Base-by-base conservation (phyloP, 2,888 invertebrate genomes). In the Vanessa cardui region DNA sequence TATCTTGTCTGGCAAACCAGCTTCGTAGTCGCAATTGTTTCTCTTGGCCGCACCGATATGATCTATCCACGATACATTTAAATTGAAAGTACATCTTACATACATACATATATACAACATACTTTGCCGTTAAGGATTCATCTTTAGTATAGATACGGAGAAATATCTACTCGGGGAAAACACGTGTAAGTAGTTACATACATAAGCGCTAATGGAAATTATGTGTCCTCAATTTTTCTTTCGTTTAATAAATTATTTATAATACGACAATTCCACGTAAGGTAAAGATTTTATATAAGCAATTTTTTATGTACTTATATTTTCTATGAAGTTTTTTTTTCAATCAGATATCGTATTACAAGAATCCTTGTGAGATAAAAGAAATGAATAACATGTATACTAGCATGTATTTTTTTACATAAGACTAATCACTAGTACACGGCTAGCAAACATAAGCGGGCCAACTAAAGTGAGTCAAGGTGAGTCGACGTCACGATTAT, bases 391-490 rank as follows among this genome's bases (percentile, higher is more conserved):
- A 18, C 16, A 39, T 49, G 52, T 60, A 21, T 63, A 63, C 52
- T 63, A 58, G 65, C 33, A 66, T 60, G 60, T 65, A 45, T 54
- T 68, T 70, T 49, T 54, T 78, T 80, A 80, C 78, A 78, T 76
- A 79, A 82, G 77, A 82, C 82, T 85, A 85, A 88, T 88, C 83
- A 86, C 84, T 77, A 80, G 83, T 79, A 83, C 82, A 82, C 81
- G 80, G 80, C 79, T 76, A 77, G 80, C 83, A 83, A 60, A 58
- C 68, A 84, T 85, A 86, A 88, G 85, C 89, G 83, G 85, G 84
- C 84, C 84, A 83, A 80, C 85, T 81, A 82, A 91, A 89, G 85
- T 90, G 87, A 91, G 91, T 90, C 91, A 92, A 92, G 91, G 91
- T 90, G 88, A 90, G 81, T 75, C 82, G 80, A 83, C 88, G 88